These are phyloP conservation scores for Eulimnadia texana DNA, from an alignment of 1,140 invertebrate species.

Conservation along the genomic window DNA sequence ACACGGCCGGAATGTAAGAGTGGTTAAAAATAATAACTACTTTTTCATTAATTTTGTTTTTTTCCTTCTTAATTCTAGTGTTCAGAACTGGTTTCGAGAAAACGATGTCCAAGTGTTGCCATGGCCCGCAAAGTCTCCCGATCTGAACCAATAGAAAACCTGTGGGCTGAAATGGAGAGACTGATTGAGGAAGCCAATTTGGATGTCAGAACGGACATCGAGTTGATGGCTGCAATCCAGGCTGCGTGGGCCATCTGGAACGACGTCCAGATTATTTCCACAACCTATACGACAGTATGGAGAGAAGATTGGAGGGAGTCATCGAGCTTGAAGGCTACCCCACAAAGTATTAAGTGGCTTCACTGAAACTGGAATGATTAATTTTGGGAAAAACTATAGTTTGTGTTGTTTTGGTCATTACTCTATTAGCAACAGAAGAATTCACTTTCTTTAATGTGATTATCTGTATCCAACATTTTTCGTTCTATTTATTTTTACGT, in stretches of 20 bases:
- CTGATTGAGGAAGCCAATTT: not conserved
- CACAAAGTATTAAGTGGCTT: not conserved
- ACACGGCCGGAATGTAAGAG: not conserved
- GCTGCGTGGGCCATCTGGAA: not conserved
- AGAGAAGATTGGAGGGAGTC: not conserved
- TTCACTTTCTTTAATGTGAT: no score
- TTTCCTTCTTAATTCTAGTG: not conserved
- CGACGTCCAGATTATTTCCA: not conserved
- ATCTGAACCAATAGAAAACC: not conserved
- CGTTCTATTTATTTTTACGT: no score
- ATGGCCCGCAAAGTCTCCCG: not conserved
- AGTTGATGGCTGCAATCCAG: not conserved
- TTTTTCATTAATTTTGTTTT: not conserved
- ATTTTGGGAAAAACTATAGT: not conserved
- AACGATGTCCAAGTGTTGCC: not conserved
- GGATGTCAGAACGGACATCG: not conserved
- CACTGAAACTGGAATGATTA: not conserved
- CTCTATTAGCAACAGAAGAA: not conserved
- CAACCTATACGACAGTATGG: not conserved
- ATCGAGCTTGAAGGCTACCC: not conserved
- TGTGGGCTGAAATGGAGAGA: not conserved
- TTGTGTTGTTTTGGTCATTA: not conserved
- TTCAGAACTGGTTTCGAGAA: not conserved
- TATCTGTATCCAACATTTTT: no score
- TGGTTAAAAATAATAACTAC: not conserved